phyloP scores from a whole-genome alignment of 2,113 vertebrate genomes.

The Apus apus region DNA sequence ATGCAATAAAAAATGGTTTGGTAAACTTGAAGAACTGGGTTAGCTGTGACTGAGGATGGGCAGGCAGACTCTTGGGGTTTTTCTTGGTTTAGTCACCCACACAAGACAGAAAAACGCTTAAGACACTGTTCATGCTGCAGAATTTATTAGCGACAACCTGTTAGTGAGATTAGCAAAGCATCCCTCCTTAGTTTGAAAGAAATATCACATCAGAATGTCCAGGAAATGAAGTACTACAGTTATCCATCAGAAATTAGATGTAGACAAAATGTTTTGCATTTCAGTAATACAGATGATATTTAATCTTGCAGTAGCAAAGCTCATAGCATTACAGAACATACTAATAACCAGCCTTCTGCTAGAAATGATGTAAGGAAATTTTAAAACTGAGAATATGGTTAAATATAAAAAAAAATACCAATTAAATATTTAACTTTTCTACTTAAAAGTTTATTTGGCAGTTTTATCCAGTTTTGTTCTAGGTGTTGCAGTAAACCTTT shows the following conservation, averaged over 20 bases:
- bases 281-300: not conserved
- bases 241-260: not conserved
- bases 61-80: conserved; percentile 76
- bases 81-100: conserved; percentile 73
- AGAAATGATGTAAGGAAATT: not conserved
- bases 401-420: not conserved
- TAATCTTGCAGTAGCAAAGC: not conserved
- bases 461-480: not conserved
- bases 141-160: conserved; percentile 67
- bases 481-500: not conserved
- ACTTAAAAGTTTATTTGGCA: not conserved
- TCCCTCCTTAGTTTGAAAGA: conserved; percentile 77
- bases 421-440: not conserved
- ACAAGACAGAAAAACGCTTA: conserved; percentile 71
- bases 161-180: conserved; percentile 79
- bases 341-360: not conserved
- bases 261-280: not conserved
- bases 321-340: not conserved
- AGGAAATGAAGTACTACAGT: accelerated
- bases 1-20: conserved; percentile 89
- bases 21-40: conserved; percentile 80
- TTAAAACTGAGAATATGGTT: not conserved
- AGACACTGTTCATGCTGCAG: conserved; percentile 72
- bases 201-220: conserved; percentile 72
- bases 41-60: conserved; percentile 83